Evolutionary conservation across 35 echinoderm and acorn worm species (phyloP).

Genomic region (Stichopus chloronotus): DNA sequence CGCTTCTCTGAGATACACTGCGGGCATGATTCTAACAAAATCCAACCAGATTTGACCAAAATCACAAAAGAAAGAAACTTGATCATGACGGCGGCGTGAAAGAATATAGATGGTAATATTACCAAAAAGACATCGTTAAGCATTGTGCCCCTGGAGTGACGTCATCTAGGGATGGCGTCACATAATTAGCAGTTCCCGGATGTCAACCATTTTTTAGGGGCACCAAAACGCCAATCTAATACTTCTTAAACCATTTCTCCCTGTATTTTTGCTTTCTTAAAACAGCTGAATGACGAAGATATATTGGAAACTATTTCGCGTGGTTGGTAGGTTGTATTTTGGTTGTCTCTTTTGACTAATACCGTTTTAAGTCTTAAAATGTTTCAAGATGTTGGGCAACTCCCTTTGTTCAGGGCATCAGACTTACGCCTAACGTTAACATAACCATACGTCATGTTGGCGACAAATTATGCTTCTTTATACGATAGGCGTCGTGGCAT

Average conservation of each 20-base stretch:
- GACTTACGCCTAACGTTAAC: not conserved
- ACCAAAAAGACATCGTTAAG: too few relatives aligned
- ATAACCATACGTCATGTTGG: not conserved
- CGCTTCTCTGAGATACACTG: too few relatives aligned
- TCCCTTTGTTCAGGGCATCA: conserved; percentile 14
- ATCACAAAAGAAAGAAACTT: too few relatives aligned
- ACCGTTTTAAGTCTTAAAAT: not conserved
- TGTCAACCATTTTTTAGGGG: conserved; percentile 20
- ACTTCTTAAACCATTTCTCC: not conserved
- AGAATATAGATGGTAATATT: too few relatives aligned
- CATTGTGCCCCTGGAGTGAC: not conserved
- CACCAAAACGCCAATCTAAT: not conserved
- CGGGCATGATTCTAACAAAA: too few relatives aligned
- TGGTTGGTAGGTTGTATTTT: not conserved
- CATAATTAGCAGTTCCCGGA: not conserved
- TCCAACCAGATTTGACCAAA: too few relatives aligned
- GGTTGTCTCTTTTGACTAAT: not conserved
- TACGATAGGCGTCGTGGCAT: too few relatives aligned
- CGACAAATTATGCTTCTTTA: too few relatives aligned
- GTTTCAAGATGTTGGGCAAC: not conserved
- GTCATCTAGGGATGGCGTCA: not conserved
- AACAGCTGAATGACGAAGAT: conserved; percentile 4
- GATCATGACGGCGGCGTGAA: too few relatives aligned
- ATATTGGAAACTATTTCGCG: not conserved
- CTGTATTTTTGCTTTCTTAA: not conserved